Conservation (phyloP, 2,113 vertebrate genomes). For the Neolamprologus ventralis region DNA sequence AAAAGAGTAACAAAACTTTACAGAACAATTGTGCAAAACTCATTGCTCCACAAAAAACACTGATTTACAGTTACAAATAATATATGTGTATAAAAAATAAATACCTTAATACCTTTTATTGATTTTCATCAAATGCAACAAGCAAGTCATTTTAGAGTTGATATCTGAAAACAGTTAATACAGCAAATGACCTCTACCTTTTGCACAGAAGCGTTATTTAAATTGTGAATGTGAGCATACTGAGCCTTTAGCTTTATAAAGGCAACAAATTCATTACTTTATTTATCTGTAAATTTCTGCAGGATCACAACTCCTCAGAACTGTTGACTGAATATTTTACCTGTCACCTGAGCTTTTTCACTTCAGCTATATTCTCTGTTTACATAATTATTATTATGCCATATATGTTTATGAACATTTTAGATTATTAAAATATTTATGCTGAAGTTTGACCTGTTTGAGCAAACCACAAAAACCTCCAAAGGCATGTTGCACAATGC, state of each 20-base stretch:
- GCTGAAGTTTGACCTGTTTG: not conserved
- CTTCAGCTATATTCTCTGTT: not conserved
- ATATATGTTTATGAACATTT: not conserved
- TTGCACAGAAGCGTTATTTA: not conserved
- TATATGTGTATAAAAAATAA: not conserved
- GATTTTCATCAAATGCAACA: not conserved
- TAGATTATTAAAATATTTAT: not conserved
- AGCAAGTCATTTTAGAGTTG: not conserved
- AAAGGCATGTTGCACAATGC: not conserved
- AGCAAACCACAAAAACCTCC: not conserved
- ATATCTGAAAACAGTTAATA: not conserved
- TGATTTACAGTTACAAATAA: not conserved
- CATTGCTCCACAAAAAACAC: not conserved
- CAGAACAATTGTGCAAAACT: fast-evolving
- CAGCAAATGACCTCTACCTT: not conserved
- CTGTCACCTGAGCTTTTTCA: fast-evolving
- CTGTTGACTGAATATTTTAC: not conserved
- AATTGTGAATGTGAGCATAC: not conserved
- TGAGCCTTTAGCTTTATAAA: fast-evolving
- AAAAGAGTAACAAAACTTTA: not conserved
- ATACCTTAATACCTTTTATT: not conserved
- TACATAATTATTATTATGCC: not conserved
- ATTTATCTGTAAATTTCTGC: not conserved
- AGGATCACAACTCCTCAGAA: not conserved
- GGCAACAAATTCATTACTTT: not conserved